These are phyloP conservation scores for Campoplex capitator DNA, from an alignment of 2,888 invertebrate genomes.

Conservation along the genomic window DNA sequence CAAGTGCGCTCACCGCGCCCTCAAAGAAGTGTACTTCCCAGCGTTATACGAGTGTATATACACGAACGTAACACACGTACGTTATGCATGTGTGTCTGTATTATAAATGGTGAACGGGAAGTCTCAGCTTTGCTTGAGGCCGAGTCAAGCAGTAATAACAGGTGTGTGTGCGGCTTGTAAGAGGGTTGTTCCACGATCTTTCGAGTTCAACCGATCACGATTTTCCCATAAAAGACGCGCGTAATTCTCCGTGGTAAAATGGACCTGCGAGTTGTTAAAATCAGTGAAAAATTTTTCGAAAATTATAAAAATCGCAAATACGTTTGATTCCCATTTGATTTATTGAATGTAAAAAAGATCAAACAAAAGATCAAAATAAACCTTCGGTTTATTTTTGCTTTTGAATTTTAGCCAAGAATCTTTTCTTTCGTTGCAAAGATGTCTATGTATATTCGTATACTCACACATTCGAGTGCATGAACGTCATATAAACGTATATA, in stretches of 20 bases:
- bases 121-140: slow-evolving; percentile 51
- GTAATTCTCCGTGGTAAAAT: slow-evolving; percentile 40
- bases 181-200: slow-evolving; percentile 46
- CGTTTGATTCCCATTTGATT: not conserved
- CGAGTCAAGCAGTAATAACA: slow-evolving; percentile 47
- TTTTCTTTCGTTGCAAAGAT: not conserved
- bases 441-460: not conserved
- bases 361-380: not conserved
- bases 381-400: not conserved
- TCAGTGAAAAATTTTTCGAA: too few relatives aligned
- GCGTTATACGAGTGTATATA: not conserved
- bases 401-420: not conserved
- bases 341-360: not conserved
- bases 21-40: slow-evolving; percentile 44
- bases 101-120: slow-evolving; percentile 38
- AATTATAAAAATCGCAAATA: not conserved
- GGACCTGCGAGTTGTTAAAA: not conserved
- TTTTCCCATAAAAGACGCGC: slow-evolving; percentile 39
- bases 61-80: not conserved
- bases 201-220: slow-evolving; percentile 16
- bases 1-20: slow-evolving; percentile 54
- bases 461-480: not conserved
- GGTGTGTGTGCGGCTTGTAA: slow-evolving; percentile 35
- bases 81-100: not conserved
- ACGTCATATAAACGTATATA: slow-evolving; percentile 6